Conservation (phyloP, 1,140 invertebrate species). For the Drosophila biarmipes region DNA sequence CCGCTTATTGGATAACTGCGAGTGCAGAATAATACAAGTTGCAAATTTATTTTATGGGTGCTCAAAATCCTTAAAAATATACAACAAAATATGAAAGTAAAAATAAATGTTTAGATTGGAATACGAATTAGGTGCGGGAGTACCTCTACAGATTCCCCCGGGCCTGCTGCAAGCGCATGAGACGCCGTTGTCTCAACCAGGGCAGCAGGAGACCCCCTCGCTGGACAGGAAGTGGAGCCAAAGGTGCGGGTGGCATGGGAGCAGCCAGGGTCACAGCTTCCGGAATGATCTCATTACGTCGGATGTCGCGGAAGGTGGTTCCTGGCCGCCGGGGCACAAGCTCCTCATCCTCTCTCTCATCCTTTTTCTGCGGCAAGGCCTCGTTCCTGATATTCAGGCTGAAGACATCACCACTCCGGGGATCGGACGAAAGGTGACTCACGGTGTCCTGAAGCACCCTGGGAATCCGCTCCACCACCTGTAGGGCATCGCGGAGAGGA, state of each 20-base stretch:
- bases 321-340: slow-evolving; percentile 21
- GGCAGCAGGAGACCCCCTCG: slow-evolving; percentile 45
- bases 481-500: slow-evolving; percentile 55
- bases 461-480: slow-evolving; percentile 69
- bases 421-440: slow-evolving; percentile 54
- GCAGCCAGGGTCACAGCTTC: slow-evolving; percentile 42
- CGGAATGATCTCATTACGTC: slow-evolving; percentile 20
- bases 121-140: neutral
- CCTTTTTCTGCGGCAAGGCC: slow-evolving; percentile 24
- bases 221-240: slow-evolving; percentile 20
- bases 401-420: slow-evolving; percentile 52
- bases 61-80: slow-evolving; percentile 49
- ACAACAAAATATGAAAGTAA: slow-evolving; percentile 32
- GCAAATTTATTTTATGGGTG: slow-evolving; percentile 17
- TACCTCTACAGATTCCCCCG: slow-evolving; percentile 6
- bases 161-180: slow-evolving; percentile 45
- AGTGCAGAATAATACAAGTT: neutral
- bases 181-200: slow-evolving; percentile 58
- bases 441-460: slow-evolving; percentile 69
- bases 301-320: neutral
- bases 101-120: slow-evolving; percentile 6
- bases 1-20: too few relatives aligned
- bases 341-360: slow-evolving; percentile 22
- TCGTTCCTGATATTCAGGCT: slow-evolving; percentile 69
- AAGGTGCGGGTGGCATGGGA: neutral